Evolutionary conservation across 2,797 vertebrate species (phyloP).

Genomic region (Phoebastria nigripes): DNA sequence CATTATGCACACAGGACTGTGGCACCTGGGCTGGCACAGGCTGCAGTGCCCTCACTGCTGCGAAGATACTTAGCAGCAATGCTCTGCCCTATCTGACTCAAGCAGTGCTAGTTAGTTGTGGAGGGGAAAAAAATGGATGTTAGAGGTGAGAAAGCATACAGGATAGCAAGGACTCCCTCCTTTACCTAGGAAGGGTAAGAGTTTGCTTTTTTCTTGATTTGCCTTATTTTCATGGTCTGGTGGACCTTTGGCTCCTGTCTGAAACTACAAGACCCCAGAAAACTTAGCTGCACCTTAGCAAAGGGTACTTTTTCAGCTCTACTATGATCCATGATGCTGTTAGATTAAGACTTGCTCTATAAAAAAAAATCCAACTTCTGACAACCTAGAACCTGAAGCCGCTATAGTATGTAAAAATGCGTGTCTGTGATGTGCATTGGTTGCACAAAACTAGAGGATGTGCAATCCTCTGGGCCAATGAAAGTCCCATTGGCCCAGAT

Average conservation of each 20-base stretch:
- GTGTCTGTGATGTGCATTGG: not conserved
- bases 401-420: not conserved
- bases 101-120: not conserved
- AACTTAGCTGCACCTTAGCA: not conserved
- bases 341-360: not conserved
- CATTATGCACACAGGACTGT: fast-evolving
- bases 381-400: not conserved
- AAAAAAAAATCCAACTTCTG: not conserved
- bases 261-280: not conserved
- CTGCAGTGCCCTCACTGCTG: not conserved
- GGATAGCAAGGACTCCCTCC: not conserved
- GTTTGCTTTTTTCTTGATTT: not conserved
- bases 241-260: not conserved
- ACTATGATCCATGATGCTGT: not conserved
- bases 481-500: not conserved
- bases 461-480: not conserved
- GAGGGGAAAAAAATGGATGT: not conserved
- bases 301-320: not conserved
- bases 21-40: not conserved
- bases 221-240: not conserved
- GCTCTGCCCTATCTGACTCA: not conserved
- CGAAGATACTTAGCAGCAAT: not conserved
- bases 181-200: not conserved
- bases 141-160: not conserved
- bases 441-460: not conserved